Conservation (phyloP, 2,113 vertebrate genomes). For the Rutilus rutilus region DNA sequence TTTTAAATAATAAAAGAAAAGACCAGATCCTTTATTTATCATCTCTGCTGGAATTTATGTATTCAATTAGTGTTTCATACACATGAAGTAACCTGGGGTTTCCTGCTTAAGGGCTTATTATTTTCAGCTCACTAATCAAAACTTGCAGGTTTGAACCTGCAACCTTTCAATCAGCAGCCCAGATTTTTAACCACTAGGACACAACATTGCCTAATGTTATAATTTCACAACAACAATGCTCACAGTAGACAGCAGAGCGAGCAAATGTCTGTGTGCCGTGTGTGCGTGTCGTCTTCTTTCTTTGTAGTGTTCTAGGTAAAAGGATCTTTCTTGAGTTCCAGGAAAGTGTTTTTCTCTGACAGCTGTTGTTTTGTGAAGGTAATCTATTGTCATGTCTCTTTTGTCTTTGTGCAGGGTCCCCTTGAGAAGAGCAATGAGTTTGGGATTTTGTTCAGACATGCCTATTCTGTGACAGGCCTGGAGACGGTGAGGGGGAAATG, state of each 20-base stretch:
- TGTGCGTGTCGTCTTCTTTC: background rate
- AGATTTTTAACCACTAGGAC: background rate
- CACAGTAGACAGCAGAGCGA: too few relatives aligned
- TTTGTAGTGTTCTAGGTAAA: slow-evolving; percentile 20
- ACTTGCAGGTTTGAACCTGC: background rate
- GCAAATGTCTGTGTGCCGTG: too few relatives aligned
- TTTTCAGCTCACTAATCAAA: background rate
- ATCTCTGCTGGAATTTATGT: background rate
- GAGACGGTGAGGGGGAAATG: slow-evolving; percentile 66
- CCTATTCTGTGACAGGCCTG: slow-evolving; percentile 76
- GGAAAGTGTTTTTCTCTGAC: background rate
- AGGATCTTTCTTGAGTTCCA: background rate
- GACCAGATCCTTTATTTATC: background rate
- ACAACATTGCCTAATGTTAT: background rate
- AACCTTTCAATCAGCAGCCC: background rate
- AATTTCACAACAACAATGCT: background rate
- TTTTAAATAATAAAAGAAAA: background rate
- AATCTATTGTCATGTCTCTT: slow-evolving; percentile 35
- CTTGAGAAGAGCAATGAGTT: slow-evolving; percentile 65
- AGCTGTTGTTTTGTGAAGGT: slow-evolving; percentile 13
- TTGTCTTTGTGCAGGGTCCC: slow-evolving; percentile 64
- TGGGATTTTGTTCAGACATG: slow-evolving; percentile 78
- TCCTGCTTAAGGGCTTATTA: background rate
- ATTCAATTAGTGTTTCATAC: background rate
- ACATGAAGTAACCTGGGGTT: background rate